phyloP scores from a whole-genome alignment of 2,888 invertebrate species.

The Aphidoletes aphidimyza region DNA sequence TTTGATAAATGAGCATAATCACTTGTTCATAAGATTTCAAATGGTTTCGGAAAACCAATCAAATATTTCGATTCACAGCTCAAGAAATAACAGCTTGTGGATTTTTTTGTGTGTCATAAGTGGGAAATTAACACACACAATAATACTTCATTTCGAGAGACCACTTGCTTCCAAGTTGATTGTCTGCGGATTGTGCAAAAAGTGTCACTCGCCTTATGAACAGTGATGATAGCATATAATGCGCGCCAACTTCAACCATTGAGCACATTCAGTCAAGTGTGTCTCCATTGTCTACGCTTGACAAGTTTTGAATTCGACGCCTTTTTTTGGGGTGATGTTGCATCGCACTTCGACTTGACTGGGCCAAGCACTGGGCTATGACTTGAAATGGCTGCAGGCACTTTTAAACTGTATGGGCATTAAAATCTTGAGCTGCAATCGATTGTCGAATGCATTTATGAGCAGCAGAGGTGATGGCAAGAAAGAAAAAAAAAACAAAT shows the following conservation, averaged over 20 bases:
- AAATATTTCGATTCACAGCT: no score
- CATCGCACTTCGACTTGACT: no score
- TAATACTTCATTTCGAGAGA: background rate
- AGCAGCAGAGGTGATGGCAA: background rate
- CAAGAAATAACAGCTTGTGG: background rate
- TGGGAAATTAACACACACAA: background rate
- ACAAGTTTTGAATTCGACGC: background rate
- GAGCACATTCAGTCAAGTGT: background rate
- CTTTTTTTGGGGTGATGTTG: background rate
- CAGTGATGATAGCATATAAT: background rate
- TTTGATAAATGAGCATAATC: background rate
- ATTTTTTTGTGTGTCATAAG: background rate
- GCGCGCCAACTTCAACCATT: background rate
- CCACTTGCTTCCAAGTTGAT: background rate
- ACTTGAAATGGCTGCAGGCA: background rate
- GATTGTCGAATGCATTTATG: background rate
- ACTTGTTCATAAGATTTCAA: background rate
- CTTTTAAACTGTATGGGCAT: background rate
- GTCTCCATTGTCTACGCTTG: background rate
- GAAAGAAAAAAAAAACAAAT: background rate
- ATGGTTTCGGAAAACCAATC: no score
- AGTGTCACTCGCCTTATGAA: background rate
- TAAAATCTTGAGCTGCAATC: background rate
- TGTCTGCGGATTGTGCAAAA: background rate
- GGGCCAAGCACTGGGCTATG: background rate